Base-by-base conservation (phyloP, 2,797 vertebrate genomes). In the Tenualosa ilisha region DNA sequence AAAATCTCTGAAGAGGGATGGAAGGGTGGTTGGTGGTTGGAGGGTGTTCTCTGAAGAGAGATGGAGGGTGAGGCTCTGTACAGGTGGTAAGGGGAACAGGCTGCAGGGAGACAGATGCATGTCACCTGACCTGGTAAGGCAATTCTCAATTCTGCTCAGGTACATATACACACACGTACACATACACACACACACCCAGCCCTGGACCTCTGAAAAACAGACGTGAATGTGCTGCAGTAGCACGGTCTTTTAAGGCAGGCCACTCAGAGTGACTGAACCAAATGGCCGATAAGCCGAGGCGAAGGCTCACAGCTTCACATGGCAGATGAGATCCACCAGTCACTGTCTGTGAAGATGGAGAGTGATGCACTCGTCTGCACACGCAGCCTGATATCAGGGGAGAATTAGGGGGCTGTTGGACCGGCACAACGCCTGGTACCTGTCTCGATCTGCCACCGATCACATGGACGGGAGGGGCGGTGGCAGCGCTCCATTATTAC, bases 51-150 rank as follows among this genome's bases (percentile, higher is more conserved):
- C 84, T 85, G 84, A 61, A 85, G 59, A 37, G 83, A 50, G 37
- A n/a, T 12, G 63, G 22, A 12, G 24, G 13, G 63, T 37, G 63
- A 3, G 12, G 63, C 31, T 13, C 87, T 89, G 89, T 87, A 82
- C 53, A 90, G 88, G 88, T 85, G 84, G 84, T 87, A 88, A 89
- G 88, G 88, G 88, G 84, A 86, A 53, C 50, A 68, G 63, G 31
- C 17, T 50, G 84, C 83, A 88, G 84, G 83, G 83, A 82, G 85
- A 84, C 85, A 84, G 86, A 88, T 81, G 85, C 24, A 31, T 84
- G 53, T 86, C 17, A 37, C 15, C 31, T 4, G 87, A 88, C 50
- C 85, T 68, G 68, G 82, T 84, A 75, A 89, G 82, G 12, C 5
- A 87, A n/a, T n/a, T n/a, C 43, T 81, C 83, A 83, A 84, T 87